A percentile compares a stretch with the other conserved stretches of the same genome.
These are phyloP conservation scores for Cephalopterus ornatus DNA, from an alignment of 2,113 vertebrate species.

Conservation along the genomic window DNA sequence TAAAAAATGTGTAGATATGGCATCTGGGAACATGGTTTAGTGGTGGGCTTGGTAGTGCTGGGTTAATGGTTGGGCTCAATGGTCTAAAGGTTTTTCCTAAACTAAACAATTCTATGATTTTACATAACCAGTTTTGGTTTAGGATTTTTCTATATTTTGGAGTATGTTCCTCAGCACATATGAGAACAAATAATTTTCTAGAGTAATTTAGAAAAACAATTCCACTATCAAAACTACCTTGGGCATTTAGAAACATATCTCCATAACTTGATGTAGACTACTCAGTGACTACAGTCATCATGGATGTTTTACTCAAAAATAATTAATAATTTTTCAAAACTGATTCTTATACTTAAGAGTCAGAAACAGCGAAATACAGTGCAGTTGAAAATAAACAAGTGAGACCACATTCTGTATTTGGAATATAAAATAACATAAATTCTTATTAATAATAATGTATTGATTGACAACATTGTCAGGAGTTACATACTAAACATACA, in stretches of 20 bases:
- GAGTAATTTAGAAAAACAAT: neutral
- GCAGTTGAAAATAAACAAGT: neutral
- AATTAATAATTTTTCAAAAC: neutral
- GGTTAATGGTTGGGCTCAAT: neutral
- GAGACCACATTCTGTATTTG: neutral
- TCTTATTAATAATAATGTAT: neutral
- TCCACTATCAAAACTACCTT: neutral
- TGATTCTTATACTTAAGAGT: neutral
- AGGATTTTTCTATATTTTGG: neutral
- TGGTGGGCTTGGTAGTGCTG: neutral
- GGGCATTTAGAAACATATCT: neutral
- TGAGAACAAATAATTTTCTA: neutral
- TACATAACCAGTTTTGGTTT: neutral
- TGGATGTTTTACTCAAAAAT: neutral
- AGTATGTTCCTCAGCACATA: neutral
- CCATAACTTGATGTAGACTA: neutral
- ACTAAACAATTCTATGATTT: neutral
- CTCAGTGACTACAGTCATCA: neutral
- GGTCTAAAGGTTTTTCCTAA: neutral
- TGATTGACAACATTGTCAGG: neutral
- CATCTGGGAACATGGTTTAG: rapidly evolving
- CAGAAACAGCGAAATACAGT: neutral
- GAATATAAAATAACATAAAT: neutral
- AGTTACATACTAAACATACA: neutral
- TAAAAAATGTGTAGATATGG: neutral